Conservation (phyloP, 2,888 invertebrate species). For the Pseudanteris insignis region DNA sequence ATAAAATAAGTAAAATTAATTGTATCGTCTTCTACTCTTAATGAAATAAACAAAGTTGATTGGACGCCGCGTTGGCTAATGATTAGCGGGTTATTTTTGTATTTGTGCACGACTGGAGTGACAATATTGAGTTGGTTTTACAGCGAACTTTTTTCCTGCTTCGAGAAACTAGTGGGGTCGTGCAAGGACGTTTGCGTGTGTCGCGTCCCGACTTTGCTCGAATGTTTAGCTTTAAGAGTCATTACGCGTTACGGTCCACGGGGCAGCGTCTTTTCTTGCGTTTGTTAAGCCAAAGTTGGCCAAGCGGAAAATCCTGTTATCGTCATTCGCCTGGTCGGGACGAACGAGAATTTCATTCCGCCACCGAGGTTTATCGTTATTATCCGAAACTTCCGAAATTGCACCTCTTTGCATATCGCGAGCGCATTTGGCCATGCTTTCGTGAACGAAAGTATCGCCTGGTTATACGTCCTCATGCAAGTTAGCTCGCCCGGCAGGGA, state of each 20-base stretch:
- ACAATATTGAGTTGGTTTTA: too few species aligned
- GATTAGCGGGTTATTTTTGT: conserved; percentile 15
- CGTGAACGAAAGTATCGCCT: too few species aligned
- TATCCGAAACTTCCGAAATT: conserved; percentile 34
- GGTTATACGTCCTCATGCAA: too few species aligned
- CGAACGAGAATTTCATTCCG: conserved; percentile 29
- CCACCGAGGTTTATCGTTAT: conserved; percentile 36
- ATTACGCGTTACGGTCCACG: conserved; percentile 17
- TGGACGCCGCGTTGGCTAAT: conserved; percentile 9
- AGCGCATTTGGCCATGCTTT: conserved; percentile 10
- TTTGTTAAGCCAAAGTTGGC: conserved; percentile 21
- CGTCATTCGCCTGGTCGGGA: conserved; percentile 22
- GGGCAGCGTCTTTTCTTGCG: conserved; percentile 26
- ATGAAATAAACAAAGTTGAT: conserved; percentile 19
- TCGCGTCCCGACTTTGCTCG: too few species aligned
- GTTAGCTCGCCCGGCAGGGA: conserved; percentile 1
- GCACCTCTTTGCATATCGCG: conserved; percentile 30
- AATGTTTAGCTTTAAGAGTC: conserved; percentile 19
- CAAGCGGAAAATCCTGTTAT: conserved; percentile 33
- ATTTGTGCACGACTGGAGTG: too few species aligned
- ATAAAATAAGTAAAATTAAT: too few species aligned
- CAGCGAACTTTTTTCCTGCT: too few species aligned
- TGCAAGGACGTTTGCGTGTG: too few species aligned
- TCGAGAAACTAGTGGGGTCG: too few species aligned
- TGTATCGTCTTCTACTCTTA: too few species aligned